Evolutionary conservation across 2,113 vertebrate genomes (phyloP).

Genomic region (Trinectes maculatus): DNA sequence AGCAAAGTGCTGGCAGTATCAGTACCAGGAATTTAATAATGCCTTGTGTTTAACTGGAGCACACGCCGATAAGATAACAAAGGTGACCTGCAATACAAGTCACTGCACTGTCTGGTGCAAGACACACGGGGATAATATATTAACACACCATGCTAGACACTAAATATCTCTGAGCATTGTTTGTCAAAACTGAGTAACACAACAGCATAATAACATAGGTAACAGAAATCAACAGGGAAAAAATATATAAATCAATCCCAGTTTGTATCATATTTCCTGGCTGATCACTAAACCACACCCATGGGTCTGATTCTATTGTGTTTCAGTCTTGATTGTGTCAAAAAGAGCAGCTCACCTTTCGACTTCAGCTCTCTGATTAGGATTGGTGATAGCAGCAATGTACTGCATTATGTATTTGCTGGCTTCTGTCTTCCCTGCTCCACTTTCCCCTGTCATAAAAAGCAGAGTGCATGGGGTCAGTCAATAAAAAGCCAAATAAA

Average conservation of each 20-base stretch:
- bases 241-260: no score
- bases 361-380: constrained; percentile 93
- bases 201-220: no score
- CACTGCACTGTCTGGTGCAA: background rate
- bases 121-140: background rate
- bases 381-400: constrained; percentile 98
- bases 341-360: constrained; percentile 86
- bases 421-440: constrained; percentile 97
- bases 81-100: background rate
- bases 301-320: background rate
- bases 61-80: constrained; percentile 7
- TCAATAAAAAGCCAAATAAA: background rate
- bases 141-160: background rate
- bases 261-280: background rate
- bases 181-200: no score
- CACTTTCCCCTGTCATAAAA: constrained; percentile 90
- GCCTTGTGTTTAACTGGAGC: background rate
- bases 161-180: no score
- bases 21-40: background rate
- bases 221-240: no score
- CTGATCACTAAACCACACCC: background rate
- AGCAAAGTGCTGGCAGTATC: background rate
- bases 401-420: constrained; percentile 99
- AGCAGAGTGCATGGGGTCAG: background rate
- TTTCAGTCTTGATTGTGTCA: background rate